Conservation (phyloP, 2,797 vertebrate species). For the Morus bassanus region DNA sequence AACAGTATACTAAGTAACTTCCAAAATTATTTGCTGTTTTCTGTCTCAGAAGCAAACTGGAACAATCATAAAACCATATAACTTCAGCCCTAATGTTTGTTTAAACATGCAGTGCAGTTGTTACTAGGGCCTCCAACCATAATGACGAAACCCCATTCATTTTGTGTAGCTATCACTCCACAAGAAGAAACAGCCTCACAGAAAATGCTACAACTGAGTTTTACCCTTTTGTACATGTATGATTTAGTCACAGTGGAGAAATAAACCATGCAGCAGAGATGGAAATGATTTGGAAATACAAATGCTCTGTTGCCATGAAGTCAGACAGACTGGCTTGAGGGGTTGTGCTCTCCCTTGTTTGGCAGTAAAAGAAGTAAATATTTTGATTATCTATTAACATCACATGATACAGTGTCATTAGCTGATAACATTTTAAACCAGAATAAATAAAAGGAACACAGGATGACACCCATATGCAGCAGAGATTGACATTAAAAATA, state of each 20-base stretch:
- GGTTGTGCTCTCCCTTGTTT: fast-evolving
- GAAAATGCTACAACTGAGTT: not conserved
- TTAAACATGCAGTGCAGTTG: not conserved
- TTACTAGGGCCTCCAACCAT: not conserved
- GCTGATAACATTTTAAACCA: not conserved
- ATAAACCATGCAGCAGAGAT: not conserved
- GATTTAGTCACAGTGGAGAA: not conserved
- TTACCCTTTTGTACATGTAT: not conserved
- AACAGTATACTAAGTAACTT: not conserved
- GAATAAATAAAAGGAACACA: not conserved
- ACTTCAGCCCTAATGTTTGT: not conserved
- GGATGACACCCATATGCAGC: not conserved
- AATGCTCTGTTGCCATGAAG: not conserved
- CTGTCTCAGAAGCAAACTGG: not conserved
- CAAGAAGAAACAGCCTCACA: not conserved
- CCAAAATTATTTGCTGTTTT: not conserved
- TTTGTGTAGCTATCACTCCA: not conserved
- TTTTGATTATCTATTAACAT: not conserved
- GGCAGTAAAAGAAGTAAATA: not conserved
- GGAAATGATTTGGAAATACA: not conserved
- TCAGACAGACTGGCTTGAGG: not conserved
- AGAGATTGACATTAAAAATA: not conserved
- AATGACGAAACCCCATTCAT: not conserved
- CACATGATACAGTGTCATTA: not conserved
- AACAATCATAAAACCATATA: not conserved